Conservation (phyloP, 1,140 invertebrate species). For the Goniozus legneri region DNA sequence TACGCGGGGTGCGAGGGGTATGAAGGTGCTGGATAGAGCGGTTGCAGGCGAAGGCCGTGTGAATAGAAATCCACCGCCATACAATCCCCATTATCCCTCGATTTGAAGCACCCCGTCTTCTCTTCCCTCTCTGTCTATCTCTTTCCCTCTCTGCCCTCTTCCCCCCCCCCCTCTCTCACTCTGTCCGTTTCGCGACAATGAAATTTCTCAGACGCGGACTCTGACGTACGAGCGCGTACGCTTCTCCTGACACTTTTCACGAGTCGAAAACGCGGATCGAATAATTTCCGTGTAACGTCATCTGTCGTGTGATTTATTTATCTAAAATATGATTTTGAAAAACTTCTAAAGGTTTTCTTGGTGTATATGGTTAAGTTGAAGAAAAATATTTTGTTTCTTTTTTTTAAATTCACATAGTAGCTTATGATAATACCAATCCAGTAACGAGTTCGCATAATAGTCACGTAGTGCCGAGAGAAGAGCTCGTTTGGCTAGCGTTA, state of each 20-base stretch:
- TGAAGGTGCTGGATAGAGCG: too few relatives aligned
- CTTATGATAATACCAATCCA: too few relatives aligned
- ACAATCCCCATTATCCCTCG: slow-evolving; percentile 42
- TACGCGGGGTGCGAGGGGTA: background rate
- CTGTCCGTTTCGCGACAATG: slow-evolving; percentile 3
- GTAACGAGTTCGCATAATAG: too few relatives aligned
- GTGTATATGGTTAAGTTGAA: too few relatives aligned
- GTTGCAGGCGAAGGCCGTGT: slow-evolving; percentile 20
- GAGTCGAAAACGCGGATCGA: slow-evolving; percentile 23
- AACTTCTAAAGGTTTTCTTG: too few relatives aligned
- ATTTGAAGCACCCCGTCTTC: slow-evolving; percentile 34
- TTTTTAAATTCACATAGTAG: too few relatives aligned
- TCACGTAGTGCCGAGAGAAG: too few relatives aligned
- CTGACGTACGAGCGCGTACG: slow-evolving; percentile 11
- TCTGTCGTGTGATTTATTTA: too few relatives aligned
- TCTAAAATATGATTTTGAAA: too few relatives aligned
- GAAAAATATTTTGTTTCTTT: too few relatives aligned
- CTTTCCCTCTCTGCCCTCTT: slow-evolving; percentile 4
- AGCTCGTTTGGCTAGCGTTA: too few relatives aligned
- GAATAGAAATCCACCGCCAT: slow-evolving; percentile 43
- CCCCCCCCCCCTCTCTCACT: background rate
- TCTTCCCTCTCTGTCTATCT: slow-evolving; percentile 21
- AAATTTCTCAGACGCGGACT: background rate
- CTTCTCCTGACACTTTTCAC: too few relatives aligned
- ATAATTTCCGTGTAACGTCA: slow-evolving; percentile 32